A percentile compares a stretch with the other conserved stretches of the same genome.
Conservation (phyloP, 2,113 vertebrate genomes). For the Tautogolabrus adspersus region DNA sequence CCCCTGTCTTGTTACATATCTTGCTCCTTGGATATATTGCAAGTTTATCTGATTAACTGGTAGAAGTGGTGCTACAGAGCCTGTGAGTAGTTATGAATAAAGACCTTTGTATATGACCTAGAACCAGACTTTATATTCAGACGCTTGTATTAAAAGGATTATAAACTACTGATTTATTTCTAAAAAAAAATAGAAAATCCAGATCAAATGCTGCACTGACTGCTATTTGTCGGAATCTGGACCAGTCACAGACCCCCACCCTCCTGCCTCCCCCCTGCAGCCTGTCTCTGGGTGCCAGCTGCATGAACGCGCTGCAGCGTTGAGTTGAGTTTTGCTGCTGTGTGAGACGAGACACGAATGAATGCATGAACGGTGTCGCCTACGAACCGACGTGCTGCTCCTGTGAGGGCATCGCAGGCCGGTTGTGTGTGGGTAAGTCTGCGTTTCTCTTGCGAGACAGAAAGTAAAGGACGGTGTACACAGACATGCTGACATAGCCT, state of each 20-base stretch:
- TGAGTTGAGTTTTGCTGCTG: conserved; percentile 32
- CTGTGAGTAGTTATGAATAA: not conserved
- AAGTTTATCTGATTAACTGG: not conserved
- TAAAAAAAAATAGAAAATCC: conserved; percentile 33
- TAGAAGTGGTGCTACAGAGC: not conserved
- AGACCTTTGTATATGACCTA: conserved; percentile 5
- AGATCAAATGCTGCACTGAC: conserved; percentile 17
- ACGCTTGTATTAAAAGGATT: conserved; percentile 18
- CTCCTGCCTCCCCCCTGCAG: not conserved
- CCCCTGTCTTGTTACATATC: not conserved
- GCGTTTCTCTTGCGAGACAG: not conserved
- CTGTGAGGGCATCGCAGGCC: conserved; percentile 28
- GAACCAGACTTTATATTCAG: not conserved
- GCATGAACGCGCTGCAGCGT: conserved; percentile 8
- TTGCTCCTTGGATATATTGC: no score
- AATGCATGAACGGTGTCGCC: not conserved
- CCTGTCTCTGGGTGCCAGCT: conserved; percentile 36
- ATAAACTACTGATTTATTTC: conserved; percentile 15
- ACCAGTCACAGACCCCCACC: conserved; percentile 24
- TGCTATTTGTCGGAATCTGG: conserved; percentile 53
- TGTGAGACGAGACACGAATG: conserved; percentile 4
- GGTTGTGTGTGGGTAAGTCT: conserved; percentile 54
- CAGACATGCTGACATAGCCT: conserved; percentile 24
- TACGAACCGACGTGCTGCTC: conserved; percentile 17
- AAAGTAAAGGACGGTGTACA: not conserved